phyloP scores from a whole-genome alignment of 2,797 vertebrate genomes.

The Hippoglossus hippoglossus region DNA sequence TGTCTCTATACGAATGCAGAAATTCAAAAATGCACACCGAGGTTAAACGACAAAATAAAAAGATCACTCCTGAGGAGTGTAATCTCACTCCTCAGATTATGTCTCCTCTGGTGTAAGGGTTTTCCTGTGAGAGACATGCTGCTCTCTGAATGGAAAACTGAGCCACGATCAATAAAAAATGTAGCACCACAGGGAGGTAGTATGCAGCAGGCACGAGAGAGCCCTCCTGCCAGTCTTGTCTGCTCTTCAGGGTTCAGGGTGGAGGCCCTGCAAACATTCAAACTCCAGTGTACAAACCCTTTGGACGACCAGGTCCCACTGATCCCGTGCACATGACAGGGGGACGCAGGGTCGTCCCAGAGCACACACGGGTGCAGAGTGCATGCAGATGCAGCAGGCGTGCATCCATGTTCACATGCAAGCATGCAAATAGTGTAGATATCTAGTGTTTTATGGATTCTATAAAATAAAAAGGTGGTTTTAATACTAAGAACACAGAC shows the following conservation, averaged over 20 bases:
- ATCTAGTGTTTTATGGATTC: neutral
- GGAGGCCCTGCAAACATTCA: constrained; percentile 20
- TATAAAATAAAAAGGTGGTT: neutral
- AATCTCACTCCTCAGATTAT: neutral
- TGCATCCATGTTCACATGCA: neutral
- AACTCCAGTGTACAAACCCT: constrained; percentile 10
- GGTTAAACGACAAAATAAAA: neutral
- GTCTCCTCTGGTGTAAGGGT: neutral
- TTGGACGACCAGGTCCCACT: constrained; percentile 1
- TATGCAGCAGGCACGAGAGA: constrained; percentile 14
- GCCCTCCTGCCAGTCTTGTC: constrained; percentile 24
- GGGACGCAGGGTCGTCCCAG: neutral
- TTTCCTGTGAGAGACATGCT: neutral
- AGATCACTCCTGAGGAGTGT: neutral
- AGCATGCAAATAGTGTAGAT: neutral
- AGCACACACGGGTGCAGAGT: constrained; percentile 1
- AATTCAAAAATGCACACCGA: neutral
- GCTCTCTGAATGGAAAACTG: constrained; percentile 16
- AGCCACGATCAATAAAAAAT: constrained; percentile 28
- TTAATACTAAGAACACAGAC: neutral
- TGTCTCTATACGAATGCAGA: neutral
- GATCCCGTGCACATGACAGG: constrained; percentile 34
- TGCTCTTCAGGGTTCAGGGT: neutral
- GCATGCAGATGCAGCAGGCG: neutral
- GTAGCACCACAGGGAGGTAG: constrained; percentile 11